Evolutionary conservation across 1,140 invertebrate genomes (phyloP).

Genomic region (Drosophila aff.): DNA sequence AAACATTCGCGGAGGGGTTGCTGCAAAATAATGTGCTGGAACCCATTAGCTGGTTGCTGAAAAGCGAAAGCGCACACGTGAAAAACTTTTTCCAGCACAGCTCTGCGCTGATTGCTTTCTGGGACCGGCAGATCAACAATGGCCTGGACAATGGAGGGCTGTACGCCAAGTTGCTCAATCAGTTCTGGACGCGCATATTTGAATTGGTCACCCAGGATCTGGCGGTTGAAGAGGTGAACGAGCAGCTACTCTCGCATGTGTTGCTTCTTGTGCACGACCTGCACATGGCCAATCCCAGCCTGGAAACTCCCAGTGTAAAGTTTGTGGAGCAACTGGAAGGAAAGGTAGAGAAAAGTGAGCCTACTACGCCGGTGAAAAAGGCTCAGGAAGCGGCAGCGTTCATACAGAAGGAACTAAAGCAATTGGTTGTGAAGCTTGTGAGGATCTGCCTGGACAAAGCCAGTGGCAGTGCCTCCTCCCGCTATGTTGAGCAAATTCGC

Average conservation of each 20-base stretch:
- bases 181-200: slow-evolving; percentile 86
- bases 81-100: slow-evolving; percentile 86
- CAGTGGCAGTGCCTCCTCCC: slow-evolving; percentile 30
- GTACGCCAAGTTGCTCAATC: slow-evolving; percentile 85
- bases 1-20: slow-evolving; percentile 56
- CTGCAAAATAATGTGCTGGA: slow-evolving; percentile 85
- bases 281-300: slow-evolving; percentile 68
- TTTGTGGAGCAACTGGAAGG: slow-evolving; percentile 38
- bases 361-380: slow-evolving; percentile 55
- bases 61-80: slow-evolving; percentile 75
- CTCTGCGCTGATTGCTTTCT: slow-evolving; percentile 86
- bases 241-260: slow-evolving; percentile 62
- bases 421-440: slow-evolving; percentile 86
- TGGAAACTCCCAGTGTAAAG: slow-evolving; percentile 70
- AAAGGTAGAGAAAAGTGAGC: slow-evolving; percentile 21
- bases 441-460: slow-evolving; percentile 85
- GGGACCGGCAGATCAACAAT: slow-evolving; percentile 85
- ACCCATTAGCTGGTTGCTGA: slow-evolving; percentile 85
- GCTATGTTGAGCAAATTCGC: slow-evolving; percentile 64
- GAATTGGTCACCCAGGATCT: slow-evolving; percentile 84
- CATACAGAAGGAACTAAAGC: slow-evolving; percentile 85
- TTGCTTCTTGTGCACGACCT: slow-evolving; percentile 70
- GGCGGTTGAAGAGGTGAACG: slow-evolving; percentile 44
- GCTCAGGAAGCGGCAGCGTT: slow-evolving; percentile 58
- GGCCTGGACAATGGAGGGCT: slow-evolving; percentile 60